Evolutionary conservation across 2,797 vertebrate genomes (phyloP).

Genomic region (Mormyrops attenuatus): DNA sequence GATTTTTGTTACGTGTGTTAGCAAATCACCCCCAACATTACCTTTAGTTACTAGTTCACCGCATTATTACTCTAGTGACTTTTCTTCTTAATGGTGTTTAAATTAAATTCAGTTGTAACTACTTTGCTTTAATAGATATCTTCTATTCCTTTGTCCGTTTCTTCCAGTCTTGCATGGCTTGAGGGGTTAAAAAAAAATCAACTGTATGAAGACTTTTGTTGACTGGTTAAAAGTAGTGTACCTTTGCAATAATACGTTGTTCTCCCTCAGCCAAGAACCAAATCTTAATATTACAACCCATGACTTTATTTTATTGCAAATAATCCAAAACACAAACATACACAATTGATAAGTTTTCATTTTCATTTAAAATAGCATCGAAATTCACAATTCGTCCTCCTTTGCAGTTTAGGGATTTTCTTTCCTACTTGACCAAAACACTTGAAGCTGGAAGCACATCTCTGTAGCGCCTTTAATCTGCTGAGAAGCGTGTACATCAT

Average conservation of each 20-base stretch:
- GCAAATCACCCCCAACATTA: neutral
- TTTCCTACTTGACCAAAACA: constrained; percentile 23
- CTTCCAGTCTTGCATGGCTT: neutral
- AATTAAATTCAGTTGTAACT: neutral
- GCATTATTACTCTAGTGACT: neutral
- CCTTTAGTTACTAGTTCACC: neutral
- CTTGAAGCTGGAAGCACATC: neutral
- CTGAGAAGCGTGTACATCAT: constrained; percentile 29
- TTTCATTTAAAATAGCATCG: neutral
- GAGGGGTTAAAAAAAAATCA: neutral
- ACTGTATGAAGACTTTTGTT: neutral
- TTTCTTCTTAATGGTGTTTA: neutral
- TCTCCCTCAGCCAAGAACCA: neutral
- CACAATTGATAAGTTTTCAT: neutral
- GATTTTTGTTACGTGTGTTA: neutral
- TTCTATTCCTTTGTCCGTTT: neutral
- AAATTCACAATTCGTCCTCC: neutral
- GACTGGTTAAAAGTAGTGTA: neutral
- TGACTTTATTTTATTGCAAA: constrained; percentile 4
- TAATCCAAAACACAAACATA: neutral
- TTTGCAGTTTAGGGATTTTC: neutral
- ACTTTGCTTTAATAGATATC: neutral
- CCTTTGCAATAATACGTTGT: neutral
- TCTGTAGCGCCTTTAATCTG: constrained; percentile 25
- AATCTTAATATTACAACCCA: constrained; percentile 2